These are phyloP conservation scores for Philereme vetulata DNA, from an alignment of 2,888 invertebrate species.

Conservation along the genomic window DNA sequence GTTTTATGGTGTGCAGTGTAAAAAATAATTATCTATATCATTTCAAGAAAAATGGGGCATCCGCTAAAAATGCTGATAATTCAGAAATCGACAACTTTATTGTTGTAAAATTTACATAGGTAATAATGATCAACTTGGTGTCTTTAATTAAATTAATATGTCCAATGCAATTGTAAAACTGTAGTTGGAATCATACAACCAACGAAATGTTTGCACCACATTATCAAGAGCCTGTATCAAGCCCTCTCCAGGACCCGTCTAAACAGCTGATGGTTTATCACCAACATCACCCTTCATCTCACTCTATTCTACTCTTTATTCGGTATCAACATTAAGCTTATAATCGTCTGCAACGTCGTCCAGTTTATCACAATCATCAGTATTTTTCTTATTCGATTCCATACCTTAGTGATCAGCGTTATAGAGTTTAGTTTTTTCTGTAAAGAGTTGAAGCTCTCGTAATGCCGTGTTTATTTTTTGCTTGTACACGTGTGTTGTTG, in stretches of 20 bases:
- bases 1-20: too few species aligned
- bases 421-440: conserved; percentile 28
- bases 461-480: conserved; percentile 51
- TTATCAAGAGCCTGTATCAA: conserved; percentile 51
- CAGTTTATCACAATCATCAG: conserved; percentile 24
- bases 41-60: background rate
- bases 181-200: conserved; percentile 15
- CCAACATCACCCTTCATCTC: conserved; percentile 41
- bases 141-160: too few species aligned
- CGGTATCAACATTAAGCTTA: conserved; percentile 19
- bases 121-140: too few species aligned
- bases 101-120: background rate
- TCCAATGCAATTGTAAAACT: conserved; percentile 6
- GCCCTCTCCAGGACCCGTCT: conserved; percentile 48
- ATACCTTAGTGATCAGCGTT: background rate
- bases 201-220: conserved; percentile 52
- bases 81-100: background rate
- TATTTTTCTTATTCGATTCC: conserved; percentile 2
- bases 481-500: conserved; percentile 51
- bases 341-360: conserved; percentile 15
- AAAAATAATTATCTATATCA: too few species aligned
- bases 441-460: conserved; percentile 33
- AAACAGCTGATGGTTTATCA: conserved; percentile 59
- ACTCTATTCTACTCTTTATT: conserved; percentile 26
- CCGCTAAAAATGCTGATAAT: background rate